A percentile compares a stretch with the other conserved stretches of the same genome.
These are phyloP conservation scores for Pangasius djambal DNA, from an alignment of 2,797 vertebrate genomes.

Conservation along the genomic window DNA sequence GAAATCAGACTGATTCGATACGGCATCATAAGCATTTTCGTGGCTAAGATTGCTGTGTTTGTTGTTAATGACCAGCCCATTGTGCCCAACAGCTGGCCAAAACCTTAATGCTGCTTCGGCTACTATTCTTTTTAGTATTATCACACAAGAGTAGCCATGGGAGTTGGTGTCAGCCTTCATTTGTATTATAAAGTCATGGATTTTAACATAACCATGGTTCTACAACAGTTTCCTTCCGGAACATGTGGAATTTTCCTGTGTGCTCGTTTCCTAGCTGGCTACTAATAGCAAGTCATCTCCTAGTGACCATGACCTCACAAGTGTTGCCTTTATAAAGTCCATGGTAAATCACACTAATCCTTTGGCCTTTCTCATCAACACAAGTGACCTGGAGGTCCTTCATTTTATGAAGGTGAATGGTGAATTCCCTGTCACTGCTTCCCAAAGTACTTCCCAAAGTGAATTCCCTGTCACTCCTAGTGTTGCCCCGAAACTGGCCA, in stretches of 20 bases:
- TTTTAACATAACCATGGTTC: not conserved
- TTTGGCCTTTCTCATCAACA: not conserved
- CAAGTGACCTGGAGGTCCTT: not conserved
- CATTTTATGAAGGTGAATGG: not conserved
- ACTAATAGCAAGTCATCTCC: not conserved
- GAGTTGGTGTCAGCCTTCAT: not conserved
- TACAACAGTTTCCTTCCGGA: not conserved
- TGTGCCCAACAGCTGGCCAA: conserved; percentile 26
- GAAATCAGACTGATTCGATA: conserved; percentile 86
- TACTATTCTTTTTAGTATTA: not conserved
- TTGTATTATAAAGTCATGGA: not conserved
- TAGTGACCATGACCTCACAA: not conserved
- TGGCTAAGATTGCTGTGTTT: conserved; percentile 88
- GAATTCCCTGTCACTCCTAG: no score
- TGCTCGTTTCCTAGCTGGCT: not conserved
- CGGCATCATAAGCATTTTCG: conserved; percentile 79
- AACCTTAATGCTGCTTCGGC: conserved; percentile 31
- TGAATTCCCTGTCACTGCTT: no score
- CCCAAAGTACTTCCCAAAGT: no score
- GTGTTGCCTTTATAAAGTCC: not conserved
- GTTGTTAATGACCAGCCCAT: conserved; percentile 77
- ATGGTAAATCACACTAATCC: not conserved
- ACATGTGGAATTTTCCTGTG: not conserved
- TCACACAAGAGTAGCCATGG: not conserved
- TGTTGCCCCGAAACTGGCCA: no score